Percentiles rank a stretch among this genome's conserved stretches.
These are phyloP conservation scores for Brachyhypopomus gauderio DNA, from an alignment of 2,113 vertebrate species.

Conservation along the genomic window DNA sequence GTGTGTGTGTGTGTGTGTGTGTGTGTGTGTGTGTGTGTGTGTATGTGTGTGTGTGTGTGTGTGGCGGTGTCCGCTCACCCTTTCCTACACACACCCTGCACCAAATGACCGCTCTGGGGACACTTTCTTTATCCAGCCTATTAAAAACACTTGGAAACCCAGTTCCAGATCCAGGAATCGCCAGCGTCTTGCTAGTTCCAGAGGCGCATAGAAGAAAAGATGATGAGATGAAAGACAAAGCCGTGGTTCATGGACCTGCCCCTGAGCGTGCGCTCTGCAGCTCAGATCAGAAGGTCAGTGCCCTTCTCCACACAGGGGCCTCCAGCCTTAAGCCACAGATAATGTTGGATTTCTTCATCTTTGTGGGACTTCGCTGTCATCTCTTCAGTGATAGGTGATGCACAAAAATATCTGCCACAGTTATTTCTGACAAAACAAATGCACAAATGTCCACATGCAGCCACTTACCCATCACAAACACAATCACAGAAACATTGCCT, in stretches of 20 bases:
- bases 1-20: background rate
- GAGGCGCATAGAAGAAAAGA: background rate
- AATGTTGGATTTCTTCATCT: slow-evolving; percentile 7
- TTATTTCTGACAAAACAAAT: background rate
- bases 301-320: slow-evolving; percentile 7
- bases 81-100: slow-evolving; percentile 52
- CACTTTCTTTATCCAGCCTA: slow-evolving; percentile 31
- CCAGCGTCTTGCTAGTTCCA: background rate
- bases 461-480: background rate
- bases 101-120: slow-evolving; percentile 40
- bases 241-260: slow-evolving; percentile 2
- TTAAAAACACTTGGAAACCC: slow-evolving; percentile 47
- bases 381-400: slow-evolving; percentile 1
- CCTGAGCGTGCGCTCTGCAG: background rate
- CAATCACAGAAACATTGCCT: background rate
- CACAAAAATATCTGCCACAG: background rate
- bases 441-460: background rate
- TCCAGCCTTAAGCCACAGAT: background rate
- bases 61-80: slow-evolving; percentile 6
- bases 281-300: background rate
- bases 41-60: background rate
- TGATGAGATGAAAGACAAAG: slow-evolving; percentile 29
- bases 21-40: slow-evolving; percentile 4
- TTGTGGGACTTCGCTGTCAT: background rate
- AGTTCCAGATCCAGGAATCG: slow-evolving; percentile 32